phyloP scores from a whole-genome alignment of 1,140 invertebrate genomes.

The Drosophila setifemur region DNA sequence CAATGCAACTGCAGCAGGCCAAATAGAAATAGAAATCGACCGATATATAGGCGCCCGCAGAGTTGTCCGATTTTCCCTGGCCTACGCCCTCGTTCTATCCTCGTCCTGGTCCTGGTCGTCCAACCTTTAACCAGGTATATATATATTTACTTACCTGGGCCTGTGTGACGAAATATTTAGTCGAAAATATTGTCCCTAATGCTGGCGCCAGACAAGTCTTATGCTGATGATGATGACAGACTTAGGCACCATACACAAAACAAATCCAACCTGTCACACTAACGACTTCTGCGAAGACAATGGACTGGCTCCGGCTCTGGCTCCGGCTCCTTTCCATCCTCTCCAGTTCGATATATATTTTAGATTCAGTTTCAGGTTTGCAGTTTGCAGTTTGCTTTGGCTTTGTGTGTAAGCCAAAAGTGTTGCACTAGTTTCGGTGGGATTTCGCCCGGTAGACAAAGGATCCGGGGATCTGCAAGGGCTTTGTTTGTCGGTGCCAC shows the following conservation, averaged over 20 bases:
- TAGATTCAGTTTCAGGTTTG: neutral
- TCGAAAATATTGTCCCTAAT: constrained; percentile 81
- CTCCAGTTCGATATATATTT: neutral
- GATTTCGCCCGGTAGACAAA: constrained; percentile 49
- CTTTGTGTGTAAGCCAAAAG: constrained; percentile 75
- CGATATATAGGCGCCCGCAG: constrained; percentile 75
- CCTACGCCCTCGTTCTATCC: constrained; percentile 61
- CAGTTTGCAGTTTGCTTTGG: constrained; percentile 26
- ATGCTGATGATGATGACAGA: constrained; percentile 82
- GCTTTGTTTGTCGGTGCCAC: constrained; percentile 56
- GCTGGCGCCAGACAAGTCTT: constrained; percentile 81
- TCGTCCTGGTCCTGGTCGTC: constrained; percentile 26
- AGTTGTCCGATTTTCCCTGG: constrained; percentile 34
- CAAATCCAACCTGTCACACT: constrained; percentile 81
- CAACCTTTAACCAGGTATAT: neutral
- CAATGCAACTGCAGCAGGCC: constrained; percentile 51
- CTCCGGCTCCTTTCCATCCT: neutral
- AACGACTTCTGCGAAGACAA: constrained; percentile 82
- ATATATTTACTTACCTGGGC: constrained; percentile 40
- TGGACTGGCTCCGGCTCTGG: constrained; percentile 29
- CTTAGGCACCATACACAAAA: constrained; percentile 76
- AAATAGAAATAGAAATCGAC: constrained; percentile 46
- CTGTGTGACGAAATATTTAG: constrained; percentile 82
- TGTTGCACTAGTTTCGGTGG: constrained; percentile 73
- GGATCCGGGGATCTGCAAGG: constrained; percentile 44